phyloP scores from a whole-genome alignment of 2,113 vertebrate genomes.

The Heterochromis multidens region DNA sequence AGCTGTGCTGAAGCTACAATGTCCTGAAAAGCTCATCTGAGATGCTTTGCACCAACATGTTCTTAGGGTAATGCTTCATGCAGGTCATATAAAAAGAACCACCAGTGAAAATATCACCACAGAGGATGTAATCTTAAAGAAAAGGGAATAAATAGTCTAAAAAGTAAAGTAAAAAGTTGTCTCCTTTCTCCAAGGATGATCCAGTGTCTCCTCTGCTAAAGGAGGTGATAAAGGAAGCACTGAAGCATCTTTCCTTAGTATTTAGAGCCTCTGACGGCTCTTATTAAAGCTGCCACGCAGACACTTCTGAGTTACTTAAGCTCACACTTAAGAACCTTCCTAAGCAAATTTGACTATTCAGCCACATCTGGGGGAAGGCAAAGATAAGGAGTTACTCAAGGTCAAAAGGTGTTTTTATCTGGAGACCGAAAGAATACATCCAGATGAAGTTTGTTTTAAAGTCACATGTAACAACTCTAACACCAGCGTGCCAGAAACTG shows the following conservation, averaged over 20 bases:
- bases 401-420: no score
- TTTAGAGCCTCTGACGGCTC: background rate
- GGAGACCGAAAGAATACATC: background rate
- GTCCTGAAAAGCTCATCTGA: background rate
- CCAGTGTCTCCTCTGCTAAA: background rate
- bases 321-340: background rate
- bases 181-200: background rate
- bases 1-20: background rate
- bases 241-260: background rate
- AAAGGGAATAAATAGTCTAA: fast-evolving
- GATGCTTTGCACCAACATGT: fast-evolving
- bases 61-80: background rate
- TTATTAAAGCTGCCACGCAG: background rate
- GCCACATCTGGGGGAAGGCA: background rate
- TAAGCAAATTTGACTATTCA: background rate
- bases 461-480: background rate
- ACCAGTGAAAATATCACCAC: background rate
- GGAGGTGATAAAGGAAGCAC: background rate
- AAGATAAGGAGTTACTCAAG: background rate
- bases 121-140: background rate
- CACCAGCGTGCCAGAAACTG: background rate
- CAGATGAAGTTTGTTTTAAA: background rate
- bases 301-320: background rate
- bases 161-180: background rate
- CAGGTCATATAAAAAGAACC: background rate